Conservation (phyloP, 53 echinoderm and acorn worm genomes). For the Pentamera pediparva region DNA sequence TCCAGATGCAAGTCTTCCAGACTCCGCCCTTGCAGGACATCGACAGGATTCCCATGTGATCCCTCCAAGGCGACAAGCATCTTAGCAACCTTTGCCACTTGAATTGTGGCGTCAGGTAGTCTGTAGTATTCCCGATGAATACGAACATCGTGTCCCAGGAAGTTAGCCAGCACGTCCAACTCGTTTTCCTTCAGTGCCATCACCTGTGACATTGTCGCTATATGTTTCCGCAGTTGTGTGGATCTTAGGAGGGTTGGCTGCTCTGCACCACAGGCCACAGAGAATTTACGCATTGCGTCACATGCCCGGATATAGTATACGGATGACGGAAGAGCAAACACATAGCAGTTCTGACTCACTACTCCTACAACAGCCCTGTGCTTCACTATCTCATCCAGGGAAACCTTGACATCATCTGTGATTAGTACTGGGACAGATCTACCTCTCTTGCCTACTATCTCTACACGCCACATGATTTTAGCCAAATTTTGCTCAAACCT, state of each 20-base stretch:
- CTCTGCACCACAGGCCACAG: constrained; percentile 36
- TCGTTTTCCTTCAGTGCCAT: constrained; percentile 48
- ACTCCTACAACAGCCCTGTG: constrained; percentile 20
- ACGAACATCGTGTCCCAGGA: constrained; percentile 41
- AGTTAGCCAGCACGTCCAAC: constrained; percentile 46
- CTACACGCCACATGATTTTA: constrained; percentile 34
- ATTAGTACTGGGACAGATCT: constrained; percentile 46
- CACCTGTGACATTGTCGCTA: constrained; percentile 46
- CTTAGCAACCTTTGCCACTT: constrained; percentile 61
- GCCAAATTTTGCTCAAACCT: constrained; percentile 40
- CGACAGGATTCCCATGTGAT: constrained; percentile 27
- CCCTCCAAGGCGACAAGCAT: constrained; percentile 52
- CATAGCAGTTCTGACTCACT: neutral
- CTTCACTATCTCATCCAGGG: constrained; percentile 2
- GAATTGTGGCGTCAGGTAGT: constrained; percentile 36
- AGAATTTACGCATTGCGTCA: constrained; percentile 28
- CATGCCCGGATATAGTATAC: constrained; percentile 36
- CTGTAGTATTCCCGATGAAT: constrained; percentile 45
- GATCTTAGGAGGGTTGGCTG: constrained; percentile 41
- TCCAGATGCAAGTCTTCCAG: constrained; percentile 36
- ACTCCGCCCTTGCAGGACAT: constrained; percentile 42
- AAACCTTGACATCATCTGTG: constrained; percentile 4
- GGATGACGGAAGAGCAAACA: constrained; percentile 19
- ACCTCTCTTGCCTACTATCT: constrained; percentile 52
- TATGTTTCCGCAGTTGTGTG: constrained; percentile 44